Percentiles rank a stretch among this genome's conserved stretches.
Evolutionary conservation across 2,797 vertebrate genomes (phyloP).

Genomic region (Chromobotia macracanthus): DNA sequence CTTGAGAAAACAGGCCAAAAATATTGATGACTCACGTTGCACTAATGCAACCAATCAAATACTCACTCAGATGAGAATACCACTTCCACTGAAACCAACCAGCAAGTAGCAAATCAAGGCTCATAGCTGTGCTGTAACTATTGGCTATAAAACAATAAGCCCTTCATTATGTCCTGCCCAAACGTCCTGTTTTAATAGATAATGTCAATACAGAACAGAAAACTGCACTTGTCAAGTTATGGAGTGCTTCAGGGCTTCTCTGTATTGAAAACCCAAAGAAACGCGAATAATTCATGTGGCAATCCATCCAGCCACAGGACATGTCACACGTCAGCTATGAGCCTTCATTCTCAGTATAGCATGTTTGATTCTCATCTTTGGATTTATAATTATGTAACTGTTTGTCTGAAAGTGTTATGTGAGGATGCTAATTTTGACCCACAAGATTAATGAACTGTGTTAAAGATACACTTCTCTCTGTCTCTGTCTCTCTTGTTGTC

Average conservation of each 20-base stretch:
- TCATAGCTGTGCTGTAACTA: too few species aligned
- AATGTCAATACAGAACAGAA: too few species aligned
- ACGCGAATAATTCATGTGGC: too few species aligned
- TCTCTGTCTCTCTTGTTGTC: neutral
- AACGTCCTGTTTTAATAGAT: too few species aligned
- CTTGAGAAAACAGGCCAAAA: neutral
- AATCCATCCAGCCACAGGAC: too few species aligned
- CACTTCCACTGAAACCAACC: neutral
- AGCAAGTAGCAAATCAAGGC: neutral
- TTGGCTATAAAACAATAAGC: too few species aligned
- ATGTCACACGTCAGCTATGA: too few species aligned
- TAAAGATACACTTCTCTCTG: slow-evolving; percentile 10
- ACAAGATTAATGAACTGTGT: slow-evolving; percentile 26
- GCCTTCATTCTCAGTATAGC: neutral
- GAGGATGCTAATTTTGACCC: slow-evolving; percentile 26
- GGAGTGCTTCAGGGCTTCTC: too few species aligned
- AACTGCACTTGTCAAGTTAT: too few species aligned
- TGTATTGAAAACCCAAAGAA: too few species aligned
- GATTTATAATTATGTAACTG: neutral
- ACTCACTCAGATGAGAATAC: neutral
- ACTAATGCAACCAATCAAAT: neutral
- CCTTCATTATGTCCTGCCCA: too few species aligned
- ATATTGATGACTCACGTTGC: neutral
- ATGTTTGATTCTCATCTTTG: slow-evolving; percentile 21
- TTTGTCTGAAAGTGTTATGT: slow-evolving; percentile 4